Conservation (phyloP, 2,888 invertebrate genomes). For the Nymphalis c-album region DNA sequence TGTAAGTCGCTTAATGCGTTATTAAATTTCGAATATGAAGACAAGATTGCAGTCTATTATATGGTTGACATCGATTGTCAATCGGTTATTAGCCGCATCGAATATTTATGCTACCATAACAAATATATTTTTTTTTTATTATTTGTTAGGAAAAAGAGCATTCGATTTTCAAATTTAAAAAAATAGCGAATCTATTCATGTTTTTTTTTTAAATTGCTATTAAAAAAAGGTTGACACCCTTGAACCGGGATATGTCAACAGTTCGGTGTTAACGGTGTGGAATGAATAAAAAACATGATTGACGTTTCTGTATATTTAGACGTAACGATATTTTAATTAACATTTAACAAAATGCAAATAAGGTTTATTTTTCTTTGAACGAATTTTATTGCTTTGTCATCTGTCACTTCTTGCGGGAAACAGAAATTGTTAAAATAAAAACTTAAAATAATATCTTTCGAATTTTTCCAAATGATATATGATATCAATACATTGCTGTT, state of each 20-base stretch:
- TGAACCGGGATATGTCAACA: slow-evolving; percentile 9
- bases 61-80: background rate
- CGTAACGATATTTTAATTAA: background rate
- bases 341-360: background rate
- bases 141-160: too few species aligned
- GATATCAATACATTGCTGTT: background rate
- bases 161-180: background rate
- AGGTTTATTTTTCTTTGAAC: background rate
- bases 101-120: too few species aligned
- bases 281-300: slow-evolving; percentile 7
- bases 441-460: background rate
- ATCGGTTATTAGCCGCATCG: too few species aligned
- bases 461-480: background rate
- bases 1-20: slow-evolving; percentile 4
- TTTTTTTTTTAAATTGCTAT: background rate
- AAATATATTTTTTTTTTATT: too few species aligned
- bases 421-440: background rate
- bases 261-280: background rate
- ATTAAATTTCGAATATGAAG: background rate
- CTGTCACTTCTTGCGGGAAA: background rate
- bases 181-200: background rate
- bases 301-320: background rate
- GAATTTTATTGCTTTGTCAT: background rate
- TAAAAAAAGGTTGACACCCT: background rate
- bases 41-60: background rate